Conservation (phyloP, 2,888 invertebrate genomes). For the Synergus itoensis region DNA sequence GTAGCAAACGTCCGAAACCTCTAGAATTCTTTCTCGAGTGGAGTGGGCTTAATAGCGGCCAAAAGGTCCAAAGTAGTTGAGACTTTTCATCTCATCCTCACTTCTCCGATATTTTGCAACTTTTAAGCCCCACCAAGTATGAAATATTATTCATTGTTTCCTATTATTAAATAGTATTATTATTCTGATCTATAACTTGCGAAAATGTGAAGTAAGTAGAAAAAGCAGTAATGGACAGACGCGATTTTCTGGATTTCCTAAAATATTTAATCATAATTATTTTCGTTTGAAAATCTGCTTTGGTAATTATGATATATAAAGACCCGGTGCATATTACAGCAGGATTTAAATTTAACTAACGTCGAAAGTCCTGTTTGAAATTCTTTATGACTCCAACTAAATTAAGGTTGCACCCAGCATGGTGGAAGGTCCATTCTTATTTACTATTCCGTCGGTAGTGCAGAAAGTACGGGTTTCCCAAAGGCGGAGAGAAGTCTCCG, state of each 20-base stretch:
- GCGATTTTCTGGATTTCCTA: no score
- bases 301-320: conserved; percentile 8
- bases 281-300: neutral
- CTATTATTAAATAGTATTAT: neutral
- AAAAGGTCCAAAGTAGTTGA: neutral
- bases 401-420: conserved; percentile 67
- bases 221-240: no score
- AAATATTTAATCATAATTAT: no score
- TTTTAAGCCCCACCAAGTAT: no score
- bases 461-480: conserved; percentile 49
- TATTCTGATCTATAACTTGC: no score
- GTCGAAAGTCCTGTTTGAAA: conserved; percentile 46
- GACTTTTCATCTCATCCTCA: neutral
- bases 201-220: no score
- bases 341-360: conserved; percentile 13
- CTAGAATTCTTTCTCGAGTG: conserved; percentile 1
- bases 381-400: conserved; percentile 60
- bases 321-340: neutral
- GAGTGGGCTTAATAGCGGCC: conserved; percentile 2
- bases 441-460: conserved; percentile 65
- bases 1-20: neutral
- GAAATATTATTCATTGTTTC: no score
- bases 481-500: conserved; percentile 62
- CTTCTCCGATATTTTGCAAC: neutral
- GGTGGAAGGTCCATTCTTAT: conserved; percentile 67